These are phyloP conservation scores for Tetheella fluctuosa DNA, from an alignment of 2,888 invertebrate genomes.

Conservation along the genomic window DNA sequence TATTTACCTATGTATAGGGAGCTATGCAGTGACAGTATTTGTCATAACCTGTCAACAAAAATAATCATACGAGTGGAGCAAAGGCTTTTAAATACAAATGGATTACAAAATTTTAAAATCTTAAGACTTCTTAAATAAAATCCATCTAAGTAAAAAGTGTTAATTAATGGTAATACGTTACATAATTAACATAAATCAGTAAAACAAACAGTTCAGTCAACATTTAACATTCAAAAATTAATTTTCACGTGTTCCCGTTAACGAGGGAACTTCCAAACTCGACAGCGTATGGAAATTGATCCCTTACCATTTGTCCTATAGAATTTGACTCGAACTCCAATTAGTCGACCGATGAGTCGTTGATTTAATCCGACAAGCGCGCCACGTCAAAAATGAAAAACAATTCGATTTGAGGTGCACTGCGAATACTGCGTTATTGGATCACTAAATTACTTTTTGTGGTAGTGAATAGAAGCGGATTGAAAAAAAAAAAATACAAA, in stretches of 20 bases:
- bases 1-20: too few species aligned
- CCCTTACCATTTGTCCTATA: conserved; percentile 18
- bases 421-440: too few species aligned
- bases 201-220: conserved; percentile 15
- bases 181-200: conserved; percentile 28
- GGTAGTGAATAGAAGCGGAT: too few species aligned
- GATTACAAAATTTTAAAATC: too few species aligned
- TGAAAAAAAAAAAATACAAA: too few species aligned
- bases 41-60: too few species aligned
- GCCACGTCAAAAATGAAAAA: background rate
- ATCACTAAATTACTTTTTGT: too few species aligned
- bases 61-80: too few species aligned
- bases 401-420: too few species aligned
- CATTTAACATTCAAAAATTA: conserved; percentile 35
- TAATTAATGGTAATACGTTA: background rate
- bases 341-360: background rate
- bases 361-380: background rate
- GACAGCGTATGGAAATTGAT: conserved; percentile 19
- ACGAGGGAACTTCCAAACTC: conserved; percentile 6
- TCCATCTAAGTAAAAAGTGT: conserved; percentile 12
- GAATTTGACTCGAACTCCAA: background rate
- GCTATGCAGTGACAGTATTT: too few species aligned
- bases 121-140: background rate
- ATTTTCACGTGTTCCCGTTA: conserved; percentile 24
- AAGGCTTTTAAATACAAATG: too few species aligned